Evolutionary conservation across 2,888 invertebrate genomes (phyloP), one percentile per base, ranked within the genome.

Genomic region (Strigamia crassipes): DNA sequence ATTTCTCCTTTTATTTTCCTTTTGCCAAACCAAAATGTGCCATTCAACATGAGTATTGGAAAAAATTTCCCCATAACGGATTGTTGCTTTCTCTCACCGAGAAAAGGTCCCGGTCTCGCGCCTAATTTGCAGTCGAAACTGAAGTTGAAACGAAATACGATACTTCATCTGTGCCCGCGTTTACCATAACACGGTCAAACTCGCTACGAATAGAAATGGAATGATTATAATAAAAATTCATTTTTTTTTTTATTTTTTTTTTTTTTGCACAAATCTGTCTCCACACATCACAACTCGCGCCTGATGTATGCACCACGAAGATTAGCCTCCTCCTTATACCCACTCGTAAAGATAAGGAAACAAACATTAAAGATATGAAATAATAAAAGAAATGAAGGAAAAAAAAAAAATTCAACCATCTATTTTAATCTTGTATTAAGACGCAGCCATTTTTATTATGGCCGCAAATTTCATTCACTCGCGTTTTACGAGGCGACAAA

Each of bases 101-200:
- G 51, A 51, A 18, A 51, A 51, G 51, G 51, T 51, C 51, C n/a
- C 51, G 51, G 51, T 51, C 51, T 18, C 51, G 51, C 51, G 51
- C 51, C 51, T 51, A 51, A 51, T 51, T 51, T 51, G 51, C 51
- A 51, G 51, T 51, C 51, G 51, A 51, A 51, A 51, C 51, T 51
- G 51, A 51, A 51, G n/a, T 18, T 15, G 18, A 51, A 18, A 51
- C n/a, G 51, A 51, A 51, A 51, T 51, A 51, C 51, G 51, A 51
- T 51, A 38, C 51, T 18, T 51, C 51, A 51, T 51, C 51, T 51
- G 51, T 18, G 51, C 51, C 15, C 18, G 51, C 51, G 51, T 51
- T 51, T 51, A 51, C 51, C 51, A 51, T 51, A 51, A 51, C 51
- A 51, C 51, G 51, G 51, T 51, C 51, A 51, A 51, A 51, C 51